These are phyloP conservation scores for Cochlearius cochlearius DNA, from an alignment of 2,113 vertebrate species.

Conservation along the genomic window DNA sequence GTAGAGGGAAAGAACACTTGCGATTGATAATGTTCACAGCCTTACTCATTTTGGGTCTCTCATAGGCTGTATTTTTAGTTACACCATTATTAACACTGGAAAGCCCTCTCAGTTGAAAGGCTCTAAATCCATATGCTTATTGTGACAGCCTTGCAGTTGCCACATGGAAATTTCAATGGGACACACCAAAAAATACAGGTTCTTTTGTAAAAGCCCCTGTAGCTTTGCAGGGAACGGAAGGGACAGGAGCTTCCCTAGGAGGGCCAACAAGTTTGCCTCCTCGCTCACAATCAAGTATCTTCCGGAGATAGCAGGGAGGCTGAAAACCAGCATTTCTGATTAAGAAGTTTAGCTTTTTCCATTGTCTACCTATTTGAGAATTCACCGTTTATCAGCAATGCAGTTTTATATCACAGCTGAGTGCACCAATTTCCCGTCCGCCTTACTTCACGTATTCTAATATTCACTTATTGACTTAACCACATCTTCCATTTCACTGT, in stretches of 20 bases:
- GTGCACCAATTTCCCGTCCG: neutral
- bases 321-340: neutral
- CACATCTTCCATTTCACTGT: neutral
- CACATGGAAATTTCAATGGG: neutral
- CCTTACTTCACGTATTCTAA: neutral
- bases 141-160: neutral
- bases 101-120: neutral
- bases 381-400: neutral
- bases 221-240: neutral
- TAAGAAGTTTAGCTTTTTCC: neutral
- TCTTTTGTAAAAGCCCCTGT: neutral
- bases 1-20: neutral
- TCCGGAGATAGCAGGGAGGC: neutral
- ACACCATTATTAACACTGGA: neutral
- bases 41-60: neutral
- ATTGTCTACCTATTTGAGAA: neutral
- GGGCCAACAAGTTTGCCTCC: neutral
- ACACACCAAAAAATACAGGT: accelerated
- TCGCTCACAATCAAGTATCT: neutral
- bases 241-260: neutral
- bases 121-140: neutral
- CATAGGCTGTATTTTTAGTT: neutral
- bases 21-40: neutral
- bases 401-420: neutral
- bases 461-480: neutral